phyloP scores from a whole-genome alignment of 2,113 vertebrate genomes.

The Lynx canadensis region DNA sequence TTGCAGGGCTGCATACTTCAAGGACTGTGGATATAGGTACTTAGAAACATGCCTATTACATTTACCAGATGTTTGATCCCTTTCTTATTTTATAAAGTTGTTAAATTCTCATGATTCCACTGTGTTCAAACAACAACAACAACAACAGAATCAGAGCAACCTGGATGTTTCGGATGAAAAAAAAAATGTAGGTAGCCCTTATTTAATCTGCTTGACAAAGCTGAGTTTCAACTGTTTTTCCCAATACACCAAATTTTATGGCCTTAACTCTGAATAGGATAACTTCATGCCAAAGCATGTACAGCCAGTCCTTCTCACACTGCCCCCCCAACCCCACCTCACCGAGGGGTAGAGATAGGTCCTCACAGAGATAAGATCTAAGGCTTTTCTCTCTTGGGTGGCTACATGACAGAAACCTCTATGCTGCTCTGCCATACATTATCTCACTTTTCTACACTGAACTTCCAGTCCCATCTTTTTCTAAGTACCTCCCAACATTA shows the following conservation, averaged over 20 bases:
- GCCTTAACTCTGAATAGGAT: not conserved
- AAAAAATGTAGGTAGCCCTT: not conserved
- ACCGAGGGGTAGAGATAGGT: not conserved
- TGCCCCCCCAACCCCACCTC: not conserved
- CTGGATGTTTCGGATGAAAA: not conserved
- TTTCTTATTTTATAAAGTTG: conserved; percentile 48
- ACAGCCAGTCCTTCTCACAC: not conserved
- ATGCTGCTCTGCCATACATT: not conserved
- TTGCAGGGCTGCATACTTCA: not conserved
- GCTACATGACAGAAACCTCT: not conserved
- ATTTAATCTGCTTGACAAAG: conserved; percentile 43
- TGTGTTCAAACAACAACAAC: not conserved
- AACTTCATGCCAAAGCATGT: not conserved
- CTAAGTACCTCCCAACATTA: conserved; percentile 39
- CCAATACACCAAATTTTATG: not conserved
- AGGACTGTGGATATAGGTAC: not conserved
- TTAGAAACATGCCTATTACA: not conserved
- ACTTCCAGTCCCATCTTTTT: conserved; percentile 38
- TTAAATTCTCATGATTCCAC: conserved; percentile 32
- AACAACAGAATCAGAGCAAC: not conserved
- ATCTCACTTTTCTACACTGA: conserved; percentile 5
- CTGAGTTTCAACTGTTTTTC: conserved; percentile 36
- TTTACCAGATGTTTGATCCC: conserved; percentile 19
- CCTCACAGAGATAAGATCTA: not conserved
- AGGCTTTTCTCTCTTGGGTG: not conserved